Evolutionary conservation across 2,888 invertebrate species (phyloP).

Genomic region (Clivina fossor): DNA sequence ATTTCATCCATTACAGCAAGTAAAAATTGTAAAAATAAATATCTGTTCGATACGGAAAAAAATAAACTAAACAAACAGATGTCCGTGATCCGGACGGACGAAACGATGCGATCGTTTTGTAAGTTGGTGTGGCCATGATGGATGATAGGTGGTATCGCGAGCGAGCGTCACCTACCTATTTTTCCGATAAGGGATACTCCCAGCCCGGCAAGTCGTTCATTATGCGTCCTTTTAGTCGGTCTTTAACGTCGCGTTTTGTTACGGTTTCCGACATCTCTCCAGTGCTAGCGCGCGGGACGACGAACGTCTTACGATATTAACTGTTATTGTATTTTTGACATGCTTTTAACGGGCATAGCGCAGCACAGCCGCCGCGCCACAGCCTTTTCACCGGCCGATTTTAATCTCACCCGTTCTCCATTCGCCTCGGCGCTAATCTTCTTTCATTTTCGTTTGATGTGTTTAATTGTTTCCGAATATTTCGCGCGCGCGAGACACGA

Average conservation of each 20-base stretch:
- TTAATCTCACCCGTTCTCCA: background rate
- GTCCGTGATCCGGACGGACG: too few species aligned
- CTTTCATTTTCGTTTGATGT: background rate
- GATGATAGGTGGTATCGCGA: background rate
- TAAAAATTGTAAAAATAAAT: too few species aligned
- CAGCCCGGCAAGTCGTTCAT: background rate
- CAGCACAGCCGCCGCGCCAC: too few species aligned
- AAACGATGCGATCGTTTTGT: too few species aligned
- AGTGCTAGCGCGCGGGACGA: background rate
- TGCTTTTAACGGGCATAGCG: slow-evolving; percentile 12
- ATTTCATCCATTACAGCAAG: too few species aligned
- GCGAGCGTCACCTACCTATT: background rate
- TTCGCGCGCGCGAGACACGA: background rate
- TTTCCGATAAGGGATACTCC: background rate
- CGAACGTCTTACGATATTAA: slow-evolving; percentile 10
- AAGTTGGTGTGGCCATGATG: background rate
- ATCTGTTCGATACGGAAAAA: too few species aligned
- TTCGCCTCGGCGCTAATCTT: too few species aligned
- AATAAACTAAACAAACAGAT: too few species aligned
- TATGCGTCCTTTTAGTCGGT: background rate
- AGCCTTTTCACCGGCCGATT: background rate
- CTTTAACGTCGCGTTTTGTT: slow-evolving; percentile 8
- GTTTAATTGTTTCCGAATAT: background rate
- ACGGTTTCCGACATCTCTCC: background rate
- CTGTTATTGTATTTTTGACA: slow-evolving; percentile 12